Evolutionary conservation across 2,888 invertebrate species (phyloP), one percentile per base, ranked within the genome.

Genomic region (Mythimna impura): DNA sequence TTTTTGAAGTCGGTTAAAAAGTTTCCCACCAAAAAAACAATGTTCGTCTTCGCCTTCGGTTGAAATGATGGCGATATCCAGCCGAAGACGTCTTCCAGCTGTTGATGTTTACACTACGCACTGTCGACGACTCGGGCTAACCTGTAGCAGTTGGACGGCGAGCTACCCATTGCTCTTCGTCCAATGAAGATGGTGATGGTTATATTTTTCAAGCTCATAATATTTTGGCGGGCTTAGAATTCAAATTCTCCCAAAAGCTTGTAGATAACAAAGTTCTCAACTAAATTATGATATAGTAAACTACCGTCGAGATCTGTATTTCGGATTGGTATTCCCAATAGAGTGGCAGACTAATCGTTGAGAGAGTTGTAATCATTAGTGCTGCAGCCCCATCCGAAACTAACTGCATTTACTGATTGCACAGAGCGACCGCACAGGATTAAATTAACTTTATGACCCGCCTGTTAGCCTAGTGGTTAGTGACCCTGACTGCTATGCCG

Each of bases 381-480:
- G 43, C n/a, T 47, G 57, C 76, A 57, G 50, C 12, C 9, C 43
- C 36, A 54, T 43, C 17, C 8, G 58, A 60, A 58, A n/a, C 66
- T 50, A 77, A 78, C 22, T 77, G 50, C 34, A 43, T 78, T 77
- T 30, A 34, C 66, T 82, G 78, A 79, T 77, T 82, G 66, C 55
- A 65, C n/a, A 17, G 61, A 30, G 61, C 61, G 3, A 58, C 0
- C 55, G 78, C 40, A 17, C 12, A 47, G 54, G 55, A 69, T 66
- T 52, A 22, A 55, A 79, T 79, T 71, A 78, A 43, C 50, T 66
- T 55, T 3, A 9, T 36, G 36, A 36, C 36, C 9, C 0, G 9
- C 36, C 36, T 36, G 36, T 36, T 36, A 9, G 36, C 9, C 36
- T 36, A 9, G 9, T 36, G 36, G 36, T 34, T 34, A 34, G 34